Evolutionary conservation across 2,888 invertebrate species (phyloP).

Genomic region (Watsonalla cultraria): DNA sequence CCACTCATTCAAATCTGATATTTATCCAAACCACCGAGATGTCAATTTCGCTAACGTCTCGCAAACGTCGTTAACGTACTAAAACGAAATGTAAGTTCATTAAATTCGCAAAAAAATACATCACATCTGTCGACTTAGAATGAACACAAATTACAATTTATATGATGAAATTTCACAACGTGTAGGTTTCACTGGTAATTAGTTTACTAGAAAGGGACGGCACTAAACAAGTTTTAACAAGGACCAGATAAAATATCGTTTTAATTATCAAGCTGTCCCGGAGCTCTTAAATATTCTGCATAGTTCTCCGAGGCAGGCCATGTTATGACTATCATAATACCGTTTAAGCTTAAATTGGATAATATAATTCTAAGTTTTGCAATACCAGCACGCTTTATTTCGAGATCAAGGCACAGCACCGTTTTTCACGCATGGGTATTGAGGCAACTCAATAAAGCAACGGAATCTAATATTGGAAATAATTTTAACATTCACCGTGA

Average conservation of each 20-base stretch:
- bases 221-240: conserved; percentile 24
- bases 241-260: conserved; percentile 24
- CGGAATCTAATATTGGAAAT: not conserved
- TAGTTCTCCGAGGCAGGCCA: not conserved
- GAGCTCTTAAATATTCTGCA: conserved; percentile 9
- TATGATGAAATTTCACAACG: conserved; percentile 1
- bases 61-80: not conserved
- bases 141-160: not conserved
- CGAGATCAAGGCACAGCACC: not conserved
- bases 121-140: not conserved
- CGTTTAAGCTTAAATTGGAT: not conserved
- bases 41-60: conserved; percentile 7
- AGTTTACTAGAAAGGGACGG: conserved; percentile 5
- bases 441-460: not conserved
- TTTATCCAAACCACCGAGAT: conserved; percentile 18
- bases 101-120: too few relatives aligned
- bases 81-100: too few relatives aligned
- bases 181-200: not conserved
- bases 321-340: not conserved
- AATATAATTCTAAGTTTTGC: not conserved
- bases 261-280: conserved; percentile 20
- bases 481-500: not conserved
- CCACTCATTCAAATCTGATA: conserved; percentile 40
- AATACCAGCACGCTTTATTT: not conserved
- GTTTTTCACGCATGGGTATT: not conserved